These are phyloP conservation scores for Ditula angustiorana DNA, from an alignment of 2,888 invertebrate genomes.

Conservation along the genomic window DNA sequence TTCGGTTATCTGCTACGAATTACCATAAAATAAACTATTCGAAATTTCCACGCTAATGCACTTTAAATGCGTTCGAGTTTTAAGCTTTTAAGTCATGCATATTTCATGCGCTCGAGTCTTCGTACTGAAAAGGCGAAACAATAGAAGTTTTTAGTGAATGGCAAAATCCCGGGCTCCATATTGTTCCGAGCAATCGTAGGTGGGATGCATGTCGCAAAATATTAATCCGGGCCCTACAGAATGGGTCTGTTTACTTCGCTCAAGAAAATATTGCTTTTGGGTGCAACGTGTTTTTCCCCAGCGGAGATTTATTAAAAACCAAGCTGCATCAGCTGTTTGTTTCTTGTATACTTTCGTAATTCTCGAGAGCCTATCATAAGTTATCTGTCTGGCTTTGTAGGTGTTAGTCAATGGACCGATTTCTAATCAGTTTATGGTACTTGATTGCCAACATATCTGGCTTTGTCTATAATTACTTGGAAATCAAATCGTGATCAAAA, in stretches of 20 bases:
- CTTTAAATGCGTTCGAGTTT: neutral
- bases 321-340: neutral
- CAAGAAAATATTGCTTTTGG: constrained; percentile 42
- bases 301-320: neutral
- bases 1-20: neutral
- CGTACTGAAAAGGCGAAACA: constrained; percentile 43
- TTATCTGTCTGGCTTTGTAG: no score
- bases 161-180: constrained; percentile 42
- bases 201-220: constrained; percentile 41
- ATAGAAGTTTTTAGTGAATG: constrained; percentile 44
- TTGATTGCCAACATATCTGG: no score
- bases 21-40: constrained; percentile 24
- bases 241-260: constrained; percentile 45
- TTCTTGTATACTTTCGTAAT: no score
- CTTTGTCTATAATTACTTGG: no score
- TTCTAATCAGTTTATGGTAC: no score
- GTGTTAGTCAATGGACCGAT: no score
- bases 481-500: no score
- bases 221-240: constrained; percentile 43
- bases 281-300: constrained; percentile 28
- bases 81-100: constrained; percentile 31
- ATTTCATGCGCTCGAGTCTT: constrained; percentile 30
- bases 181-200: constrained; percentile 41
- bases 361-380: no score
- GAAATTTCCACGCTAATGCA: constrained; percentile 22